Conservation (phyloP, 2,797 vertebrate species). For the Huso huso region DNA sequence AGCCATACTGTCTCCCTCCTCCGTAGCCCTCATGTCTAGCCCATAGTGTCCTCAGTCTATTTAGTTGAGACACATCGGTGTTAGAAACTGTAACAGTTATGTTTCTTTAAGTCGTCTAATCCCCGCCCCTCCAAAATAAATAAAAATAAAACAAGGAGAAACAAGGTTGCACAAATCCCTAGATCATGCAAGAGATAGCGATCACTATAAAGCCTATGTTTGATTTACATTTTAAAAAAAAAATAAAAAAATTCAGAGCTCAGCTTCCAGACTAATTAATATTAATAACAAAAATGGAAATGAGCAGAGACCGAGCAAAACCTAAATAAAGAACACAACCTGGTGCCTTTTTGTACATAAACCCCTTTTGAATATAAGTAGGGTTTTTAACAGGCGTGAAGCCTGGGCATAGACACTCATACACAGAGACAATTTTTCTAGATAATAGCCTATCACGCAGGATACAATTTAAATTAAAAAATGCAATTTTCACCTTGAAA, state of each 20-base stretch:
- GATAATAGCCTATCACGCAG: conserved; percentile 98
- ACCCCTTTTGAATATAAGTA: conserved; percentile 89
- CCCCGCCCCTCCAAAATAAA: conserved; percentile 9
- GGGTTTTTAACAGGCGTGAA: conserved; percentile 88
- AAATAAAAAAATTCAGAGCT: conserved; percentile 38
- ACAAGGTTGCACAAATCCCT: conserved; percentile 54
- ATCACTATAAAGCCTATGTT: conserved; percentile 48
- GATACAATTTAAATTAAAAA: conserved; percentile 99
- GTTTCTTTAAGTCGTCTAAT: too few relatives aligned
- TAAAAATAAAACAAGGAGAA: conserved; percentile 33
- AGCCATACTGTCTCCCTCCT: too few relatives aligned
- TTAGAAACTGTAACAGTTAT: too few relatives aligned
- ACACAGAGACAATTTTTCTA: conserved; percentile 98
- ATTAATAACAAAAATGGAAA: conserved; percentile 73
- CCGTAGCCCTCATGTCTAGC: too few relatives aligned
- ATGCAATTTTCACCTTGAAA: conserved; percentile 99
- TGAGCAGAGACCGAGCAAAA: conserved; percentile 51
- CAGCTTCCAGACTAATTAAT: conserved; percentile 70
- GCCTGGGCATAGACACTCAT: conserved; percentile 81
- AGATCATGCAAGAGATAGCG: conserved; percentile 52
- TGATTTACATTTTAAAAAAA: conserved; percentile 60
- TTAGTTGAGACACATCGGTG: too few relatives aligned
- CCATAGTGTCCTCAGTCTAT: too few relatives aligned
- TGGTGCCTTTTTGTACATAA: conserved; percentile 73
- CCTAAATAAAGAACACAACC: conserved; percentile 58